These are phyloP conservation scores for Apteryx owenii DNA, from an alignment of 2,113 vertebrate genomes.

Conservation along the genomic window DNA sequence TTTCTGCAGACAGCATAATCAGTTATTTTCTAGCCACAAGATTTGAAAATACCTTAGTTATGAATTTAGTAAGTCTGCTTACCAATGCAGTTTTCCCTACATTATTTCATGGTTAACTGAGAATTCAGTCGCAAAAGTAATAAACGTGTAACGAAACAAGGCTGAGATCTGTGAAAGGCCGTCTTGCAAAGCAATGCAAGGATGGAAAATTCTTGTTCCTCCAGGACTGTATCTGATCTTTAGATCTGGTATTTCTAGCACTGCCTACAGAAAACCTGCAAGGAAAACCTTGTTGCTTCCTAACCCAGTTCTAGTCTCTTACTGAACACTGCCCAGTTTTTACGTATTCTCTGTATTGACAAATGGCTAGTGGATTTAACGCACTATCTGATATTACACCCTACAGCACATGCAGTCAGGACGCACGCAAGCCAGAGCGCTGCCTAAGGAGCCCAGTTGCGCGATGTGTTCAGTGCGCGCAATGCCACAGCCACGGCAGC, in stretches of 20 bases:
- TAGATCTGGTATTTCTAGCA: background rate
- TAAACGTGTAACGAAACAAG: background rate
- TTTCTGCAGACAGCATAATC: background rate
- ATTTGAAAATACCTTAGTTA: slow-evolving; percentile 44
- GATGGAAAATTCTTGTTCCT: background rate
- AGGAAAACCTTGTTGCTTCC: background rate
- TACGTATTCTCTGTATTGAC: background rate
- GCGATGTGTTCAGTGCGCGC: background rate
- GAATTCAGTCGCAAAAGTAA: slow-evolving; percentile 33
- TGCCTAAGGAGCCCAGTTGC: accelerated
- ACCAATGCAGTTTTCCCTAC: background rate
- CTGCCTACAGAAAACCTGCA: accelerated
- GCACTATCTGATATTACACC: accelerated
- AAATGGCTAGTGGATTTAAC: background rate
- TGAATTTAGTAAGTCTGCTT: slow-evolving; percentile 18
- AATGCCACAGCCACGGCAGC: background rate
- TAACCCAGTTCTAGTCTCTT: background rate
- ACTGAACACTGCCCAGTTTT: background rate
- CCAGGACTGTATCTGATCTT: background rate
- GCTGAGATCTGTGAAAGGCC: background rate
- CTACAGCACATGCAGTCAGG: background rate
- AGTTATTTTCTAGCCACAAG: slow-evolving; percentile 22
- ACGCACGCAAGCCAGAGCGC: background rate
- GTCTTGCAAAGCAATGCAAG: background rate
- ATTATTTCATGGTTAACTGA: slow-evolving; percentile 24